Conservation (phyloP, 1,140 invertebrate genomes). For the Leptinotarsa undecemlineata region DNA sequence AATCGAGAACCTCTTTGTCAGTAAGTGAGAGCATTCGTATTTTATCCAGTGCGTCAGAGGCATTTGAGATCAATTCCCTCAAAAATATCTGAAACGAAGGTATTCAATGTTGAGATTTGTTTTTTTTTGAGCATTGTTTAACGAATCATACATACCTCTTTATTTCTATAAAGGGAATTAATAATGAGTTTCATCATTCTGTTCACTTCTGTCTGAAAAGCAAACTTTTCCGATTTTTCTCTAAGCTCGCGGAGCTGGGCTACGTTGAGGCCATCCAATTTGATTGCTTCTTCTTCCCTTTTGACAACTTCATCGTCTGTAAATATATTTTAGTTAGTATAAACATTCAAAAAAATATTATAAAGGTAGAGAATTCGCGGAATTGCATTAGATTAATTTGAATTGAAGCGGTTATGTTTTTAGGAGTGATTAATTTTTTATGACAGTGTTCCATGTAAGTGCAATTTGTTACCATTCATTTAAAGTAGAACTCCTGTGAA, state of each 20-base stretch:
- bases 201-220: conserved; percentile 96
- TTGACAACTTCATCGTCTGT: conserved; percentile 77
- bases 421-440: no score
- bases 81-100: conserved; percentile 81
- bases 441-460: no score
- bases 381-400: no score
- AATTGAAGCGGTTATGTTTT: no score
- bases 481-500: no score
- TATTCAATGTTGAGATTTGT: not conserved
- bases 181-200: conserved; percentile 99
- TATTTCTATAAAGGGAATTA: conserved; percentile 97
- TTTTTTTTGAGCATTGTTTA: no score
- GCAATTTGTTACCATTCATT: no score
- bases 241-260: conserved; percentile 91
- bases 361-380: no score
- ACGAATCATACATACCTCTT: conserved; percentile 70
- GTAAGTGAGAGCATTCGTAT: conserved; percentile 92
- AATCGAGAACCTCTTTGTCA: conserved; percentile 74
- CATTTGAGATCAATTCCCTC: conserved; percentile 96
- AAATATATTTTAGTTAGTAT: conserved; percentile 28
- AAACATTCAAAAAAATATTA: no score
- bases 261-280: conserved; percentile 92
- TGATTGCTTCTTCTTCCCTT: conserved; percentile 96
- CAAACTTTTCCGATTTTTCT: conserved; percentile 90
- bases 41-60: conserved; percentile 94